phyloP scores from a whole-genome alignment of 1,140 invertebrate genomes.

The Orius insidiosus region DNA sequence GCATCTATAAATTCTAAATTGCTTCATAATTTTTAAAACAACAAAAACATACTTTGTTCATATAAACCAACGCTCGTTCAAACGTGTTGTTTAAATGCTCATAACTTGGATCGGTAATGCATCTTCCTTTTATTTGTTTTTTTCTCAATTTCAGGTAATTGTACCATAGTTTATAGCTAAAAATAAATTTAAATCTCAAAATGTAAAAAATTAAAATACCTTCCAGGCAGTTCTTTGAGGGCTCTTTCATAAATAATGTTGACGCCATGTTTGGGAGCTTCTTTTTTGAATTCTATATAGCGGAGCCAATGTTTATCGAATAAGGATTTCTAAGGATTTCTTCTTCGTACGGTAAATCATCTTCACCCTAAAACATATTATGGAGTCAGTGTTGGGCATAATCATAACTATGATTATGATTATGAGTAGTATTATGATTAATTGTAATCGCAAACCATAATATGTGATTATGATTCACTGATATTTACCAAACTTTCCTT shows the following conservation, averaged over 20 bases:
- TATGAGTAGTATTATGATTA: too few relatives aligned
- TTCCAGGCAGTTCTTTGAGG: slow-evolving; percentile 85
- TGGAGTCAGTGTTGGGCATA: too few relatives aligned
- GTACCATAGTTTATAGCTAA: slow-evolving; percentile 96
- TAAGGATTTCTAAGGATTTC: slow-evolving; percentile 93
- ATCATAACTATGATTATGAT: too few relatives aligned
- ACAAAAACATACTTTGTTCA: slow-evolving; percentile 63
- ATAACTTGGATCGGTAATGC: slow-evolving; percentile 69
- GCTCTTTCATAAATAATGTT: slow-evolving; percentile 93
- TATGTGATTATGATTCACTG: too few relatives aligned
- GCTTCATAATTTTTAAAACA: too few relatives aligned
- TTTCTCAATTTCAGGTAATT: slow-evolving; percentile 77
- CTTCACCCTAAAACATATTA: slow-evolving; percentile 49
- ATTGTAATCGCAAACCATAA: too few relatives aligned
- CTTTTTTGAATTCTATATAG: slow-evolving; percentile 92
- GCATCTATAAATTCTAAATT: slow-evolving; percentile 48
- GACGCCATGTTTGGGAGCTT: slow-evolving; percentile 55
- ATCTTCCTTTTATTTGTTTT: slow-evolving; percentile 61
- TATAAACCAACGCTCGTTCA: slow-evolving; percentile 90
- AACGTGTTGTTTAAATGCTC: slow-evolving; percentile 93
- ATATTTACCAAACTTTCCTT: too few relatives aligned
- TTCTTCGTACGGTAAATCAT: slow-evolving; percentile 94
- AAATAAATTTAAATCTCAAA: slow-evolving; percentile 11
- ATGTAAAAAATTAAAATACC: slow-evolving; percentile 26
- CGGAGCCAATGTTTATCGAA: slow-evolving; percentile 93